phyloP scores from a whole-genome alignment of 2,113 vertebrate species.

The Seriola dumerili region DNA sequence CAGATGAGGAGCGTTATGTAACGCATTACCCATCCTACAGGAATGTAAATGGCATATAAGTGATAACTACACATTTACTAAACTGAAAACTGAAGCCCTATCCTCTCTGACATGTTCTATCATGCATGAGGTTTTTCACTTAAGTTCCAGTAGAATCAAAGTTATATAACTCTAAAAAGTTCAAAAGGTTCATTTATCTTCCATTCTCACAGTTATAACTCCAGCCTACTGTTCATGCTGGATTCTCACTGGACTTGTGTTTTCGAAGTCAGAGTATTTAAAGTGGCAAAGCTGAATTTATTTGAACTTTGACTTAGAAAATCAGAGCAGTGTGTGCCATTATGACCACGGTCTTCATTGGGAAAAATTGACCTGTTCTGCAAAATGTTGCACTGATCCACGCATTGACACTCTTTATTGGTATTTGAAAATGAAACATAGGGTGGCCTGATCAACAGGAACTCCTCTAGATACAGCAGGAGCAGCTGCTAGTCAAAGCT shows the following conservation, averaged over 20 bases:
- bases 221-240: not conserved
- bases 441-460: not conserved
- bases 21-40: too few species aligned
- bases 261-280: not conserved
- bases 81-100: not conserved
- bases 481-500: slow-evolving; percentile 3
- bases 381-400: not conserved
- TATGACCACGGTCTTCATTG: not conserved
- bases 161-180: too few species aligned
- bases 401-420: not conserved
- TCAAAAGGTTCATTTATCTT: too few species aligned
- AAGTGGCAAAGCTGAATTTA: not conserved
- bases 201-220: too few species aligned
- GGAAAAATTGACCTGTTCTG: not conserved
- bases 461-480: not conserved
- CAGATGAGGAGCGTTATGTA: too few species aligned
- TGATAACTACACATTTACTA: not conserved
- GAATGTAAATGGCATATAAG: not conserved
- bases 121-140: not conserved
- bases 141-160: not conserved
- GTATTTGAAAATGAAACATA: not conserved
- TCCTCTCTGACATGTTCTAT: not conserved
- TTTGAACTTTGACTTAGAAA: not conserved
- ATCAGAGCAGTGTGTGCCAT: not conserved
- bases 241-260: not conserved